Conservation (phyloP, 53 echinoderm and acorn worm species). For the Astropecten irregularis region DNA sequence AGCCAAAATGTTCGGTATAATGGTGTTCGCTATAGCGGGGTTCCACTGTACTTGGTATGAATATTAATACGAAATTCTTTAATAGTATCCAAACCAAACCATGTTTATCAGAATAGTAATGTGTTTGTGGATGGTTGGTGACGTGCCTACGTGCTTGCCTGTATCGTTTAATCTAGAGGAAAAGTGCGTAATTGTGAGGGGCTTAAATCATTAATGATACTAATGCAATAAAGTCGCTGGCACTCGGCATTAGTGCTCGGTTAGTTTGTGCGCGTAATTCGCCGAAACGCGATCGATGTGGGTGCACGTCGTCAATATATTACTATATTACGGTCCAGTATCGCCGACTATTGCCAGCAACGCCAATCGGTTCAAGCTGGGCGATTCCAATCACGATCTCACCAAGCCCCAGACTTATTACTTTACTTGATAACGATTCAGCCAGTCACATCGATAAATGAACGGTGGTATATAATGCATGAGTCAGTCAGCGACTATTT, state of each 20-base stretch:
- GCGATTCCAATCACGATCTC: neutral
- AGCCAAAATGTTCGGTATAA: no score
- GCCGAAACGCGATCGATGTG: conserved; percentile 5
- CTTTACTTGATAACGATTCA: neutral
- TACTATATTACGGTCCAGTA: no score
- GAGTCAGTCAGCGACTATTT: conserved; percentile 44
- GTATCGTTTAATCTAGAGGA: neutral
- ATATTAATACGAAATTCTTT: no score
- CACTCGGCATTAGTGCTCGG: neutral
- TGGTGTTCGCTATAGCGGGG: no score
- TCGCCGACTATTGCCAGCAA: neutral
- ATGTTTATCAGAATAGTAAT: neutral
- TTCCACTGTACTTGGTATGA: no score
- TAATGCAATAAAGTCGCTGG: conserved; percentile 21
- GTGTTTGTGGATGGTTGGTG: neutral
- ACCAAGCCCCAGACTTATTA: neutral
- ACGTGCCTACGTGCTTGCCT: neutral
- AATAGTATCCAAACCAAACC: no score
- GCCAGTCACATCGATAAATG: conserved; percentile 25
- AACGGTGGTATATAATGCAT: neutral
- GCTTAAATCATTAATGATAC: conserved; percentile 7
- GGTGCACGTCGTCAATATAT: conserved; percentile 12
- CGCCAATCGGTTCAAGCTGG: neutral
- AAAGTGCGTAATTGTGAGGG: neutral
- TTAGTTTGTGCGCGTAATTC: conserved; percentile 18